Percentiles rank a stretch among this genome's conserved stretches.
Evolutionary conservation across 1,140 invertebrate genomes (phyloP).

Genomic region (Anadara kagoshimensis): DNA sequence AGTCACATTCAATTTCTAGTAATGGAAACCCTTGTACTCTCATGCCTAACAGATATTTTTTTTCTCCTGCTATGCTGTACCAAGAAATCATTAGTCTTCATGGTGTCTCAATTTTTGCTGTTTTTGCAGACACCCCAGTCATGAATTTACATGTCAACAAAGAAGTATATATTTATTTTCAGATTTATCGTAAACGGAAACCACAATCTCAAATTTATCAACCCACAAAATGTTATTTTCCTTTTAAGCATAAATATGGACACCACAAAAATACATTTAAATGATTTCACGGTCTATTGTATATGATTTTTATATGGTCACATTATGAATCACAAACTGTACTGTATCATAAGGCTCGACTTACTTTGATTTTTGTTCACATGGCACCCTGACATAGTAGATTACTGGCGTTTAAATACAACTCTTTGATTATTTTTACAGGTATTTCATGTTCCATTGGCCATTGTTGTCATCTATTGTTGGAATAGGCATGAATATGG

Average conservation of each 20-base stretch:
- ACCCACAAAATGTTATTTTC: not conserved
- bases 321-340: not conserved
- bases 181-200: not conserved
- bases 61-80: not conserved
- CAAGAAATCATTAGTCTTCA: not conserved
- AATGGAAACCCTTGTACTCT: too few relatives aligned
- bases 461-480: constrained; percentile 25
- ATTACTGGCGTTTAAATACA: not conserved
- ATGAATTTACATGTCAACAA: not conserved
- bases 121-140: not conserved
- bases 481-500: constrained; percentile 28
- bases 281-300: not conserved
- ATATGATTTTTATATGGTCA: not conserved
- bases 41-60: too few relatives aligned
- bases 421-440: constrained; percentile 4
- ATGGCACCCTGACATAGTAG: not conserved
- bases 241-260: not conserved
- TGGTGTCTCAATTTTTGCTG: too few relatives aligned
- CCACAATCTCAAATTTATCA: not conserved
- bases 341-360: not conserved
- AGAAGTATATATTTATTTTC: not conserved
- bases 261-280: not conserved
- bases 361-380: not conserved
- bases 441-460: constrained; percentile 37
- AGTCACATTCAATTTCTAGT: too few relatives aligned